These are phyloP conservation scores for Atethmia centrago DNA, from an alignment of 2,888 invertebrate genomes.

Conservation along the genomic window DNA sequence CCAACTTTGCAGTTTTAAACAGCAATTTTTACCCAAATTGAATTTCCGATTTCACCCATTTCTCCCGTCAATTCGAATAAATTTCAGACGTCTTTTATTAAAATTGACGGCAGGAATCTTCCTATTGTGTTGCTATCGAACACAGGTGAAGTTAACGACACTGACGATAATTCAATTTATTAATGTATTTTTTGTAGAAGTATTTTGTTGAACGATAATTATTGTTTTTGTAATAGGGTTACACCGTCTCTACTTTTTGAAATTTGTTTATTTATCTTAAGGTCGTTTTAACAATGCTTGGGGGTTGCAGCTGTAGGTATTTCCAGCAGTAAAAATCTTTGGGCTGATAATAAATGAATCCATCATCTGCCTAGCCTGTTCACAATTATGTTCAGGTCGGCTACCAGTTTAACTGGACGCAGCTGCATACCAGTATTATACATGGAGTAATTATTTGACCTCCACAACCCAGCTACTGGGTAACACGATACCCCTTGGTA, in stretches of 20 bases:
- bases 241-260: background rate
- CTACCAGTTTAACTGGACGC: too few relatives aligned
- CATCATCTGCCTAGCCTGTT: too few relatives aligned
- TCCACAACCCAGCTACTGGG: too few relatives aligned
- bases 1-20: background rate
- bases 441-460: too few relatives aligned
- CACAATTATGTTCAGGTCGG: too few relatives aligned
- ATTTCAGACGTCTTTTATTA: background rate
- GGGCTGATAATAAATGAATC: background rate
- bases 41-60: conserved; percentile 4
- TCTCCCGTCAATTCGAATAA: conserved; percentile 25
- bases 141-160: background rate
- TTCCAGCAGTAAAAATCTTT: background rate
- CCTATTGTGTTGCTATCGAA: background rate
- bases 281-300: background rate
- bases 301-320: background rate
- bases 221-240: background rate
- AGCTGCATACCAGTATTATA: too few relatives aligned
- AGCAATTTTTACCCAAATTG: background rate
- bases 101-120: conserved; percentile 17
- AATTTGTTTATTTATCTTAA: background rate
- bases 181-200: background rate
- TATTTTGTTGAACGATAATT: background rate
- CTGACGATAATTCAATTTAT: conserved; percentile 3
- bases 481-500: too few relatives aligned